Evolutionary conservation across 2,797 vertebrate genomes (phyloP).

Genomic region (Capromys pilorides): DNA sequence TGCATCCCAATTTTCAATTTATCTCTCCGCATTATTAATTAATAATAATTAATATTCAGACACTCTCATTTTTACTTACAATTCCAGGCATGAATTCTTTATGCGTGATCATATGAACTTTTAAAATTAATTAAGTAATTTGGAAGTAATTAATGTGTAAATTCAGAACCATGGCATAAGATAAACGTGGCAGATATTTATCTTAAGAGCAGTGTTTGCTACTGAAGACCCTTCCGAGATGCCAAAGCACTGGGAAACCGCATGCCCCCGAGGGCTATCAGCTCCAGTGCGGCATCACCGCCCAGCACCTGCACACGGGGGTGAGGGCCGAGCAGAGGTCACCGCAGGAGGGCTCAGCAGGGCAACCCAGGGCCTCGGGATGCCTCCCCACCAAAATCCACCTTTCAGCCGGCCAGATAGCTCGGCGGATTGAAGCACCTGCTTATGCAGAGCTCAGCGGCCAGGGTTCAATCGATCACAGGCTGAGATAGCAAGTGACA

Average conservation of each 20-base stretch:
- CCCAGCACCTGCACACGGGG: rapidly evolving
- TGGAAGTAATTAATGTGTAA: conserved; percentile 95
- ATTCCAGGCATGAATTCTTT: conserved; percentile 96
- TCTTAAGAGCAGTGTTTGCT: conserved; percentile 81
- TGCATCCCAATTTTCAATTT: conserved; percentile 86
- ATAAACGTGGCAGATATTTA: conserved; percentile 82
- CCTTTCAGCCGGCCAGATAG: background rate
- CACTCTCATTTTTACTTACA: conserved; percentile 92
- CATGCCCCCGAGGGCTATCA: conserved; percentile 61
- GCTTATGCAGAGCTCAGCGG: too few species aligned
- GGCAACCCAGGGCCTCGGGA: background rate
- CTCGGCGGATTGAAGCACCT: too few species aligned
- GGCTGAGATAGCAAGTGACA: too few species aligned
- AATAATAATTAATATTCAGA: conserved; percentile 97
- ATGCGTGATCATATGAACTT: conserved; percentile 92
- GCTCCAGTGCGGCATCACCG: conserved; percentile 61
- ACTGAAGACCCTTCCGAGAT: conserved; percentile 81
- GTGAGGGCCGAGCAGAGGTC: too few species aligned
- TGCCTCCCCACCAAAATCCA: background rate
- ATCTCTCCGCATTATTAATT: conserved; percentile 96
- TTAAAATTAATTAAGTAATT: conserved; percentile 97
- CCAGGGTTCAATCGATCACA: too few species aligned
- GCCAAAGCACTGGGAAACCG: conserved; percentile 72
- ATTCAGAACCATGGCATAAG: conserved; percentile 87
- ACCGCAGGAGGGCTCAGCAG: background rate